Base-by-base conservation (phyloP, 2,113 vertebrate species). In the Chauna torquata region DNA sequence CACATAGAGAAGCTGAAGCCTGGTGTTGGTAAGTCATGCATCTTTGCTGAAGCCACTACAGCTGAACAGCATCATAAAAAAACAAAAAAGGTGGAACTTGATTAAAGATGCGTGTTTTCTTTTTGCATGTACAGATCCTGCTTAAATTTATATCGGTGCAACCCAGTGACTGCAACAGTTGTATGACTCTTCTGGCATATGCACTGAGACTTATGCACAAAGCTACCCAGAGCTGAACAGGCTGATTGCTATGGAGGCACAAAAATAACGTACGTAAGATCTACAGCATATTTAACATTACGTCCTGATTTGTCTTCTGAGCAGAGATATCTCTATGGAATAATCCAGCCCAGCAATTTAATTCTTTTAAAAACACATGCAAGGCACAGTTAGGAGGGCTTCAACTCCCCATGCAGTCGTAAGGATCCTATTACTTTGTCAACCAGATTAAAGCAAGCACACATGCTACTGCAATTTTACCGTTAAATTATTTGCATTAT, bases 371-470 rank as follows among this genome's bases (percentile, higher is more conserved):
- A 93, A 86, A 94, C 69, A 81, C 55, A 90, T 72, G 54, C 82
- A 93, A 90, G 79, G 80, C 69, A 92, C 88, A 75, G 92, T 94
- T 90, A 86, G 55, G 52, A 96, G n/a, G 59, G 82, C 62, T 85
- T 83, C 90, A 70, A 23, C 36, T 85, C 88, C 74, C 50, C 30
- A 8, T 14, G 23, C 54, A 18, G 50, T 80, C 87, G 57, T 54
- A 88, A 80, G 15, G 22, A 79, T 89, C 14, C 2, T 23, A 82
- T 75, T 78, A 52, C 38, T 55, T 92, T 57, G 47, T 80, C 78
- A 74, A 36, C 12, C 25, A 12, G 74, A 74, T 4, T 52, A 55
- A 4, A 82, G 30, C 81, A 87, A 69, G 77, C 81, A 87, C 66
- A 77, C 22, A 45, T 0, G 0, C 42, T 58, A 30, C 36, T 82